phyloP scores from a whole-genome alignment of 1,140 invertebrate species.

The Euura lappo region DNA sequence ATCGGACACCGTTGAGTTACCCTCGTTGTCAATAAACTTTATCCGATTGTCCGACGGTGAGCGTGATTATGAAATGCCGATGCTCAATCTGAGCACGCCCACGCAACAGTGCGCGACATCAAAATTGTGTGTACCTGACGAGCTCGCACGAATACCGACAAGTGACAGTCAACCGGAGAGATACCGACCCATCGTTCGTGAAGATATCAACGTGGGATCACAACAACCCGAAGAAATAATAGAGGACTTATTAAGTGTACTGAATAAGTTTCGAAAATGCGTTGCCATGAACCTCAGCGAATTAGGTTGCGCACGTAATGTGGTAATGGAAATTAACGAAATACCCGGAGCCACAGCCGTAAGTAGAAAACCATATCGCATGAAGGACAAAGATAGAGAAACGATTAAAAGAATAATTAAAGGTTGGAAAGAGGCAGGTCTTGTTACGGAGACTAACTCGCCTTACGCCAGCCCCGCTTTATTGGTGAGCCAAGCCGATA shows the following conservation, averaged over 20 bases:
- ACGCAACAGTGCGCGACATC: background rate
- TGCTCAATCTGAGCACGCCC: background rate
- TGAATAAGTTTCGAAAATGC: slow-evolving; percentile 13
- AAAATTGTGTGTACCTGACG: too few relatives aligned
- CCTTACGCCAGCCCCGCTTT: slow-evolving; percentile 10
- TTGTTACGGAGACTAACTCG: slow-evolving; percentile 20
- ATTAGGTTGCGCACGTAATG: slow-evolving; percentile 15
- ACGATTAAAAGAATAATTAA: slow-evolving; percentile 17
- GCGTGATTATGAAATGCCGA: background rate
- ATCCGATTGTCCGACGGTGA: slow-evolving; percentile 2
- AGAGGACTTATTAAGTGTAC: slow-evolving; percentile 1
- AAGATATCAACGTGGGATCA: slow-evolving; percentile 18
- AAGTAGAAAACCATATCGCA: slow-evolving; percentile 20
- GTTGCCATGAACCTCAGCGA: slow-evolving; percentile 18
- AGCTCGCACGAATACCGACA: too few relatives aligned
- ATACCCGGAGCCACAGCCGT: slow-evolving; percentile 10
- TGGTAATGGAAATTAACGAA: slow-evolving; percentile 12
- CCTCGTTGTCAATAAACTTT: slow-evolving; percentile 4
- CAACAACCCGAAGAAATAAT: slow-evolving; percentile 2
- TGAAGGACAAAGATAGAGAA: slow-evolving; percentile 18
- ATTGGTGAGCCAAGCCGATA: slow-evolving; percentile 27
- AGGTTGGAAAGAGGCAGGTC: slow-evolving; percentile 19
- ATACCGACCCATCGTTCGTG: background rate
- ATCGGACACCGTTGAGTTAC: background rate
- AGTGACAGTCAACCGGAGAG: too few relatives aligned